Conservation (phyloP, 2,888 invertebrate genomes). For the Xestobium rufovillosum region DNA sequence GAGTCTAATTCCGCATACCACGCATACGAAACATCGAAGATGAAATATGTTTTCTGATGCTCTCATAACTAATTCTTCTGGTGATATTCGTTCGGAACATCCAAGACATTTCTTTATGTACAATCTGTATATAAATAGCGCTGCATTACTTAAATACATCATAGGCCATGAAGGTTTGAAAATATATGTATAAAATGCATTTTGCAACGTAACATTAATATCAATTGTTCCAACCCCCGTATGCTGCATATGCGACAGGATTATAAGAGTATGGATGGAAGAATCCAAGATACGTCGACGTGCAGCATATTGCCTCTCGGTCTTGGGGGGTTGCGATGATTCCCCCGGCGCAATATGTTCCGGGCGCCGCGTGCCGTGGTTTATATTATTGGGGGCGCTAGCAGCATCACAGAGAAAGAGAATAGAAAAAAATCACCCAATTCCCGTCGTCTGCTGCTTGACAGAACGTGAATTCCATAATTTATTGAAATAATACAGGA, state of each 20-base stretch:
- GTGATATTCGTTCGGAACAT: conserved; percentile 61
- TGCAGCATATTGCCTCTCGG: conserved; percentile 33
- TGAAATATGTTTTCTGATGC: conserved; percentile 69
- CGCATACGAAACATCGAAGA: conserved; percentile 70
- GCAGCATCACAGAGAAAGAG: conserved; percentile 5
- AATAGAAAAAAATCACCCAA: too few relatives aligned
- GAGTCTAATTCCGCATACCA: conserved; percentile 65
- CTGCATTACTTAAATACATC: too few relatives aligned
- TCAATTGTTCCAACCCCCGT: too few relatives aligned
- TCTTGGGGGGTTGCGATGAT: too few relatives aligned
- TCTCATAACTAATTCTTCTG: conserved; percentile 75
- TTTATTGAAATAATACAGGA: conserved; percentile 1
- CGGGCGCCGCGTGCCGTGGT: conserved; percentile 37
- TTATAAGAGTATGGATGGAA: too few relatives aligned
- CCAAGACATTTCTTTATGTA: conserved; percentile 68
- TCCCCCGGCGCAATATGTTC: conserved; percentile 30
- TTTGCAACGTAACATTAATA: too few relatives aligned
- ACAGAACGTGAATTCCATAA: conserved; percentile 1
- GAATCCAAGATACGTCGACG: conserved; percentile 21
- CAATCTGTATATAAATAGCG: conserved; percentile 55
- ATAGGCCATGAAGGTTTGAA: too few relatives aligned
- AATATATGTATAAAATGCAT: too few relatives aligned
- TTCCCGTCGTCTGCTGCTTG: too few relatives aligned
- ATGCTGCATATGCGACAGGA: too few relatives aligned
- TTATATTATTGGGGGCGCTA: conserved; percentile 34